Conservation (phyloP, 2,113 vertebrate genomes). For the Capreolus pygargus region DNA sequence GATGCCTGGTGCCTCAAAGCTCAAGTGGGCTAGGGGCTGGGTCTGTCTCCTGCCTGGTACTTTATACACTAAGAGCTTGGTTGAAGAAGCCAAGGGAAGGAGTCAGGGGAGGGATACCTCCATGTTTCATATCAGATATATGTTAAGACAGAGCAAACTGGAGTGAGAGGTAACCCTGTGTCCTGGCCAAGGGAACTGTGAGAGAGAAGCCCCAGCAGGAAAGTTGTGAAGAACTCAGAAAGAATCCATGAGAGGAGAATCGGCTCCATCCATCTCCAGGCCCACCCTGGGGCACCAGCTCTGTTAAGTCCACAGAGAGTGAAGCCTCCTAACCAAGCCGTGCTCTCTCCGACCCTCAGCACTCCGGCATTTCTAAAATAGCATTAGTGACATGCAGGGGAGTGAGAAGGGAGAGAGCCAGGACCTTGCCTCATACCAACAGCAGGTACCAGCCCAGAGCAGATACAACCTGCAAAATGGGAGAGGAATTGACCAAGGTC, state of each 20-base stretch:
- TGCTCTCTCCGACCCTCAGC: neutral
- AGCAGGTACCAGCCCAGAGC: neutral
- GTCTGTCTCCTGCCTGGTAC: neutral
- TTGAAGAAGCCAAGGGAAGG: neutral
- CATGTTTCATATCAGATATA: neutral
- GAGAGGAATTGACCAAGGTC: neutral
- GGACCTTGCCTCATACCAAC: neutral
- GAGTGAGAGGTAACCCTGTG: neutral
- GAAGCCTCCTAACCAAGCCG: neutral
- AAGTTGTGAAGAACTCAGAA: neutral
- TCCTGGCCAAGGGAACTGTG: neutral
- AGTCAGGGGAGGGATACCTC: neutral
- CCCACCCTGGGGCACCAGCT: neutral
- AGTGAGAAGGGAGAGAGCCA: neutral
- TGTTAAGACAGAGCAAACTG: neutral
- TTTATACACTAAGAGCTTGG: neutral
- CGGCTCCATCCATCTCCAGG: neutral
- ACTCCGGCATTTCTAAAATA: neutral
- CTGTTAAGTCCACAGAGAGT: neutral
- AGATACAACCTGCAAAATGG: neutral
- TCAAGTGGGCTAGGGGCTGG: neutral
- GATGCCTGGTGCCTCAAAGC: neutral
- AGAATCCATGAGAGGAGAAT: neutral
- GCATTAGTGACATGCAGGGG: neutral
- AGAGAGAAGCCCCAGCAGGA: neutral